phyloP scores from a whole-genome alignment of 1,140 invertebrate species.

The Drosophila repleta region DNA sequence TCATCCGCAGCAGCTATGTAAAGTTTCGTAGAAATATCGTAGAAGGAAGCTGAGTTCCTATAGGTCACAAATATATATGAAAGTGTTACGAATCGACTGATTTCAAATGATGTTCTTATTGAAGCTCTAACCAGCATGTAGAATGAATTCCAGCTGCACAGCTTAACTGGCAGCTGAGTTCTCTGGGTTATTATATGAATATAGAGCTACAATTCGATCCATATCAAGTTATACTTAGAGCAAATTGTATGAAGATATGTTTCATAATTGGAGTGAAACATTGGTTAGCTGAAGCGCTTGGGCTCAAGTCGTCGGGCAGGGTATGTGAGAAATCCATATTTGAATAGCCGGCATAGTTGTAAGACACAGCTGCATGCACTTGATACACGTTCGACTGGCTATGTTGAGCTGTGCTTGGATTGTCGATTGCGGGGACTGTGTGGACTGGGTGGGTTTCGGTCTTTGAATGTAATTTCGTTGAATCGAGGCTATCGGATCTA shows the following conservation, averaged over 20 bases:
- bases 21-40: background rate
- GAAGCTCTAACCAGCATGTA: too few species aligned
- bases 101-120: too few species aligned
- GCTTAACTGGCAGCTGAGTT: too few species aligned
- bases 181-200: too few species aligned
- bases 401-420: constrained; percentile 18
- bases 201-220: too few species aligned
- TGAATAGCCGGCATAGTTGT: constrained; percentile 31
- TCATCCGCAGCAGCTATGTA: too few species aligned
- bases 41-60: background rate
- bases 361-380: constrained; percentile 65
- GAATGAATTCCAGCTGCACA: too few species aligned
- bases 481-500: constrained; percentile 41
- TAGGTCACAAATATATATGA: background rate
- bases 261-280: background rate
- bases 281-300: background rate
- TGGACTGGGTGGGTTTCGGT: background rate
- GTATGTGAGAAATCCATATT: constrained; percentile 33
- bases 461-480: constrained; percentile 16
- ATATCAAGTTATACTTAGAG: too few species aligned
- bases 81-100: too few species aligned
- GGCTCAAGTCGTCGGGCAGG: background rate
- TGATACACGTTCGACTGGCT: constrained; percentile 46
- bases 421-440: background rate
- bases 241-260: background rate